Evolutionary conservation across 1,140 invertebrate species (phyloP).

Genomic region (Ceratina calcarata): DNA sequence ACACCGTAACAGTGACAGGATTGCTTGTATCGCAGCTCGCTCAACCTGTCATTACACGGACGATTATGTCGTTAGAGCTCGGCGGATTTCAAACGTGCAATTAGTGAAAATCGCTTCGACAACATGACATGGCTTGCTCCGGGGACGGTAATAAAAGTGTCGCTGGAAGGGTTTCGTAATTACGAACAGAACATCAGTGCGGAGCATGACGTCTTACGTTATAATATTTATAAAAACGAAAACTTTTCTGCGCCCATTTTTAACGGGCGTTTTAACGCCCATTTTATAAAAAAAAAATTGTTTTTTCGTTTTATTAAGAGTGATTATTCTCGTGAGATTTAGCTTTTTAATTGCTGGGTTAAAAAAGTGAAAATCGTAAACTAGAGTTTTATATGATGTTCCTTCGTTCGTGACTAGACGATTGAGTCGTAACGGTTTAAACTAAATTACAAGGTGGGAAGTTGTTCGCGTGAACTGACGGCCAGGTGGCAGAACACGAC

Average conservation of each 20-base stretch:
- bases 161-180: conserved; percentile 30
- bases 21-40: conserved; percentile 47
- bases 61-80: conserved; percentile 71
- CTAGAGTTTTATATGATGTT: background rate
- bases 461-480: conserved; percentile 41
- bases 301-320: background rate
- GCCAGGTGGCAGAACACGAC: conserved; percentile 34
- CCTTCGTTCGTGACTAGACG: background rate
- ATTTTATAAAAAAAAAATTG: background rate
- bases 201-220: background rate
- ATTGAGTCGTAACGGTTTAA: conserved; percentile 69
- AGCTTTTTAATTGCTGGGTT: background rate
- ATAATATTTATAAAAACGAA: no score
- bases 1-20: conserved; percentile 62
- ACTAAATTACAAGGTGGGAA: conserved; percentile 61
- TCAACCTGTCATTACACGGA: conserved; percentile 68
- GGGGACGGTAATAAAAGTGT: conserved; percentile 43
- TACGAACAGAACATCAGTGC: background rate
- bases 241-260: no score
- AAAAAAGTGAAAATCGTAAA: conserved; percentile 28
- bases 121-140: conserved; percentile 13
- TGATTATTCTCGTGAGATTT: background rate
- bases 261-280: no score
- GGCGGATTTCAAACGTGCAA: conserved; percentile 63
- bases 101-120: conserved; percentile 62